A percentile compares a stretch with the other conserved stretches of the same genome.
These are phyloP conservation scores for Petromus typicus DNA, from an alignment of 2,113 vertebrate species.

Conservation along the genomic window DNA sequence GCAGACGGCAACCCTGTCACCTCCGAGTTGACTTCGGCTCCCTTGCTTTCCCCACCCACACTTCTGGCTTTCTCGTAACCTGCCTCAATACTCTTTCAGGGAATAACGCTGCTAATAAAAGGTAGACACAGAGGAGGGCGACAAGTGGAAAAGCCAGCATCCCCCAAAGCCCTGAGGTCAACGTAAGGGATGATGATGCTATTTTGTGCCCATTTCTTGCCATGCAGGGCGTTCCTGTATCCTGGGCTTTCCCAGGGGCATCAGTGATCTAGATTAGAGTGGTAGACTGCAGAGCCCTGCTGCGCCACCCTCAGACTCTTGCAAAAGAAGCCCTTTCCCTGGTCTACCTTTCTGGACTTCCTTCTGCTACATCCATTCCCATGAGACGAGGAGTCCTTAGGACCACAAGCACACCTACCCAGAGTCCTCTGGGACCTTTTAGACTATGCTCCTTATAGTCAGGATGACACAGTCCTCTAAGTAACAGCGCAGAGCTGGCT, in stretches of 20 bases:
- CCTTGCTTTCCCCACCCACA: conserved; percentile 74
- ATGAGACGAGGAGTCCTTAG: background rate
- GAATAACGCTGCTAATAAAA: conserved; percentile 10
- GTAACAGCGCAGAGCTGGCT: background rate
- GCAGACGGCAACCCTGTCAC: conserved; percentile 39
- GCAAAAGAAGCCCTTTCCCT: background rate
- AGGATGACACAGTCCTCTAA: background rate
- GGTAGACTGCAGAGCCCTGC: background rate
- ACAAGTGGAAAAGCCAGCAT: background rate
- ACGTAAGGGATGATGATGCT: accelerated
- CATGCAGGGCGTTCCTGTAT: accelerated
- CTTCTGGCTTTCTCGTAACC: conserved; percentile 74
- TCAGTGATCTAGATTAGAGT: background rate
- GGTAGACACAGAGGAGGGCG: background rate
- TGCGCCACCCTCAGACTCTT: background rate
- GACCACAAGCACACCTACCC: background rate
- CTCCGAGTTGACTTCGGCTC: background rate
- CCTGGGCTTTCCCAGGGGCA: background rate
- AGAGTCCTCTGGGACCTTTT: background rate
- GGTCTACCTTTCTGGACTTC: background rate
- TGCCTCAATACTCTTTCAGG: background rate
- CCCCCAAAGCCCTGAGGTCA: background rate
- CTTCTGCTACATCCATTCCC: background rate
- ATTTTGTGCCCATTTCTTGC: background rate
- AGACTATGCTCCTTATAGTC: background rate